Evolutionary conservation across 2,888 invertebrate species (phyloP), one percentile per base, ranked within the genome.

Genomic region (Drosophila borealis): DNA sequence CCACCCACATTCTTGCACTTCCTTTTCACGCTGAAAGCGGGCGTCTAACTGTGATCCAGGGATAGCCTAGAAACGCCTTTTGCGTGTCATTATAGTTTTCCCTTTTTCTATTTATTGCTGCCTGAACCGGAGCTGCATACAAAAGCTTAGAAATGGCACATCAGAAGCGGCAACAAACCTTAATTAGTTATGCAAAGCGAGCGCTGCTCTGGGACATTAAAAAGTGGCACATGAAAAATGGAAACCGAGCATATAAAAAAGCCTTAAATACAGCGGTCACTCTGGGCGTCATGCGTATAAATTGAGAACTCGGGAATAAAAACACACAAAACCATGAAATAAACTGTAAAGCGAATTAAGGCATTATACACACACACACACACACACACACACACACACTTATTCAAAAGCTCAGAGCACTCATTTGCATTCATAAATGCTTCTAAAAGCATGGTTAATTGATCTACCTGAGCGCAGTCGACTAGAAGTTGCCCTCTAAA

Each of bases 171-270:
- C 69, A 80, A 71, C 77, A 78, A 88, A 88, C 80, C 88, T 85
- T 85, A 85, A 85, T 85, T 88, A 85, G 84, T 65, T 85, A 85
- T 88, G 86, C 86, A 82, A 88, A 84, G 66, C 76, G 72, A 70
- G 53, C 67, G 72, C 70, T 61, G 75, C 71, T 62, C 63, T 64
- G 77, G 83, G 66, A 70, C 60, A 68, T 57, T 70, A 68, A 73
- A 60, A 68, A 73, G 73, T 63, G 73, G 50, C 70, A 62, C 62
- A 73, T 63, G 66, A 57, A 62, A 71, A 82, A 45, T 49, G 41
- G 14, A 46, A 66, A 21, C 44, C 34, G n/a, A 48, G 54, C 44
- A 21, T 34, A 70, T 65, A 59, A 68, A 67, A 53, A 41, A 55
- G 11, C 42, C 39, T 76, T 67, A 71, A 75, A 72, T 63, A 56